phyloP scores from a whole-genome alignment of 2,888 invertebrate genomes.

The Cremastinae sp. region DNA sequence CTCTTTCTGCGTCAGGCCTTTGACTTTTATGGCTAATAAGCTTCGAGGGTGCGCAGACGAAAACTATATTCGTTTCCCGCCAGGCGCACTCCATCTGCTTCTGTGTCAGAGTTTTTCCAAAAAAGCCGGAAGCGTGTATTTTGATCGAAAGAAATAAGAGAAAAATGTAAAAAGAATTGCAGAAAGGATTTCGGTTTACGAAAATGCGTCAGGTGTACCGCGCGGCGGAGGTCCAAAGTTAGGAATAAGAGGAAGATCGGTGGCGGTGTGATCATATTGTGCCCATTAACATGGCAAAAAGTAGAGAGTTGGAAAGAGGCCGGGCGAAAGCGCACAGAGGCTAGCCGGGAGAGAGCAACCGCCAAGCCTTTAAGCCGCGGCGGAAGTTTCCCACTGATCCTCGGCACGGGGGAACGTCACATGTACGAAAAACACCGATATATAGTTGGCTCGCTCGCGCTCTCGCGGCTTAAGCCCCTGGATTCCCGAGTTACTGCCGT shows the following conservation, averaged over 20 bases:
- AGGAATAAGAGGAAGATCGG: constrained; percentile 8
- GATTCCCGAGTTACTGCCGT: constrained; percentile 80
- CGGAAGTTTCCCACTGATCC: constrained; percentile 80
- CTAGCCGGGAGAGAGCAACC: constrained; percentile 76
- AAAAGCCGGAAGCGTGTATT: too few species aligned
- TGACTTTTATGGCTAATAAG: not conserved
- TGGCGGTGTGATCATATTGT: constrained; percentile 75
- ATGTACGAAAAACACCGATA: constrained; percentile 9
- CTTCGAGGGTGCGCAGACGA: not conserved
- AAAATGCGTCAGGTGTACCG: constrained; percentile 14
- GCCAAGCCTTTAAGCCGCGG: constrained; percentile 80
- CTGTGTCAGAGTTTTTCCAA: too few species aligned
- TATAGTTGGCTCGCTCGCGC: constrained; percentile 52
- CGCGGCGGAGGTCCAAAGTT: constrained; percentile 33
- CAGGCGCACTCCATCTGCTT: not conserved
- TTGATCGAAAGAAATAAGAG: too few species aligned
- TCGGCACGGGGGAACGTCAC: constrained; percentile 65
- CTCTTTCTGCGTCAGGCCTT: not conserved
- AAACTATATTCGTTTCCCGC: too few species aligned
- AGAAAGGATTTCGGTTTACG: constrained; percentile 4
- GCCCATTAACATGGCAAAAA: constrained; percentile 79
- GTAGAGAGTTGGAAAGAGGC: constrained; percentile 67
- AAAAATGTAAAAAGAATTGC: not conserved
- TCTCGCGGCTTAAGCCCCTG: constrained; percentile 76
- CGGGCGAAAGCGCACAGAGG: constrained; percentile 62